These are phyloP conservation scores for Molossus alvarezi DNA, from an alignment of 2,797 vertebrate genomes.

Conservation along the genomic window DNA sequence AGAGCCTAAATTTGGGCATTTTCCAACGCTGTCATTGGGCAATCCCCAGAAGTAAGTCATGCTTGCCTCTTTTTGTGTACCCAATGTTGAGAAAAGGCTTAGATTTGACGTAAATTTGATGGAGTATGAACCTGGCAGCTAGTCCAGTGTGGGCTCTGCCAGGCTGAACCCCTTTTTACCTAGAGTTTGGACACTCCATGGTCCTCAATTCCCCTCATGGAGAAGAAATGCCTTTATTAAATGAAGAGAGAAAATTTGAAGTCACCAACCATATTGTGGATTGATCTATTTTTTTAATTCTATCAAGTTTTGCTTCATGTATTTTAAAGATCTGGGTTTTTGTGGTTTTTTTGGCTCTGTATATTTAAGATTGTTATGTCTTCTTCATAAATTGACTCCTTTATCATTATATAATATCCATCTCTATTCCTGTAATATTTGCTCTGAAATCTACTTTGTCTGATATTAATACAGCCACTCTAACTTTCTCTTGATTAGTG, in stretches of 20 bases:
- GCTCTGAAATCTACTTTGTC: slow-evolving; percentile 48
- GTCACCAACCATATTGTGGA: neutral
- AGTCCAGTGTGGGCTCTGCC: slow-evolving; percentile 15
- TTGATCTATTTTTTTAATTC: slow-evolving; percentile 30
- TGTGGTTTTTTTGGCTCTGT: neutral
- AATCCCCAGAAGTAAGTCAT: slow-evolving; percentile 73
- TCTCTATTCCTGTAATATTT: neutral
- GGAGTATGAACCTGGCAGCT: slow-evolving; percentile 69
- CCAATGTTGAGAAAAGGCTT: slow-evolving; percentile 70
- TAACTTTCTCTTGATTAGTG: neutral
- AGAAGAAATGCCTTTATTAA: slow-evolving; percentile 19
- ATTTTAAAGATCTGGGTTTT: neutral
- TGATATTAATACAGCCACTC: neutral
- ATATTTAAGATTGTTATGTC: slow-evolving; percentile 28
- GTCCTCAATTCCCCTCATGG: neutral
- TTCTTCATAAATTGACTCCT: neutral
- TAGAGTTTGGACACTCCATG: neutral
- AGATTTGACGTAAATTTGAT: slow-evolving; percentile 68
- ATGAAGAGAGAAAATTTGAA: slow-evolving; percentile 37
- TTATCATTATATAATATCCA: neutral
- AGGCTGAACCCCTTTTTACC: neutral
- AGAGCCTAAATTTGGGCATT: neutral
- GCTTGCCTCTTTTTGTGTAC: slow-evolving; percentile 55
- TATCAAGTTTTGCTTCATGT: neutral
- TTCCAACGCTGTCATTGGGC: slow-evolving; percentile 69